Percentiles rank a stretch among this genome's conserved stretches.
phyloP scores from a whole-genome alignment of 1,140 invertebrate genomes.

The Carposina sasakii region DNA sequence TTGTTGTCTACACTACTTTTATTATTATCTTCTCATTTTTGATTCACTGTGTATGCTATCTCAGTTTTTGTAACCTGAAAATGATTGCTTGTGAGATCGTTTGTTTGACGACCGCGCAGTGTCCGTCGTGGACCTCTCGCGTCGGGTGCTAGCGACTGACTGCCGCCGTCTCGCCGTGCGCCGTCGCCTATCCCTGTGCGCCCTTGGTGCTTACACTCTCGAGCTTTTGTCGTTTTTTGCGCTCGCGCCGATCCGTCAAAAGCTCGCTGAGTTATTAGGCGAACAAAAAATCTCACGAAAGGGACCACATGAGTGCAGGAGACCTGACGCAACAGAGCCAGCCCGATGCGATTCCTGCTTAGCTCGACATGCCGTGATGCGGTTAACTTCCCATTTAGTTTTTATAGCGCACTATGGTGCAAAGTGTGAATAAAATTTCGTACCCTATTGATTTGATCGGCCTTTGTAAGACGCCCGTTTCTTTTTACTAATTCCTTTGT shows the following conservation, averaged over 20 bases:
- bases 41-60: neutral
- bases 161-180: slow-evolving; percentile 23
- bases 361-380: slow-evolving; percentile 45
- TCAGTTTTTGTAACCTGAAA: slow-evolving; percentile 22
- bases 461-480: too few relatives aligned
- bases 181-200: slow-evolving; percentile 20
- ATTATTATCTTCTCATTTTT: slow-evolving; percentile 21
- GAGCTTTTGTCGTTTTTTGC: slow-evolving; percentile 66
- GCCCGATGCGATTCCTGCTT: slow-evolving; percentile 40
- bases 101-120: slow-evolving; percentile 7
- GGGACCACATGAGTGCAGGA: slow-evolving; percentile 40
- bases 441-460: too few relatives aligned
- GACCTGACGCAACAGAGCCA: slow-evolving; percentile 55
- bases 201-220: slow-evolving; percentile 25
- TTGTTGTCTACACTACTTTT: slow-evolving; percentile 36
- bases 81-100: slow-evolving; percentile 9
- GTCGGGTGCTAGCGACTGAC: slow-evolving; percentile 34
- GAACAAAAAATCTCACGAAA: slow-evolving; percentile 53
- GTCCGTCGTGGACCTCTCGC: slow-evolving; percentile 19
- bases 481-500: too few relatives aligned
- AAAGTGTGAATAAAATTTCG: slow-evolving; percentile 62
- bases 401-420: slow-evolving; percentile 51
- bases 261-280: slow-evolving; percentile 66
- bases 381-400: slow-evolving; percentile 51
- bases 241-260: slow-evolving; percentile 59